phyloP scores from a whole-genome alignment of 2,797 vertebrate species.

The Bothrops alternatus region DNA sequence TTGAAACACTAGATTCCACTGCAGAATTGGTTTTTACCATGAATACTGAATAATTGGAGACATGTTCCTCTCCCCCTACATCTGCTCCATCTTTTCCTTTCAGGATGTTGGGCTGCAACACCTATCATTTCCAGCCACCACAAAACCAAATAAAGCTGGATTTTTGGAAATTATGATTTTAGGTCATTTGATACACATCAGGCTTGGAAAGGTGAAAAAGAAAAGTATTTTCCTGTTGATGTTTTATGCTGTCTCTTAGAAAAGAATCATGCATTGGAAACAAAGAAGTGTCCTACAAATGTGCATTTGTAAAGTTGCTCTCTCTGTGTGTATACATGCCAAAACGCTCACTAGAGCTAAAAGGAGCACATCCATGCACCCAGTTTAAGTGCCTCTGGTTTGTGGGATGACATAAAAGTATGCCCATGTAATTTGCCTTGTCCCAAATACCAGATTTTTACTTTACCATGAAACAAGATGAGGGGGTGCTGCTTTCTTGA shows the following conservation, averaged over 20 bases:
- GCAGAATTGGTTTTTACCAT: not conserved
- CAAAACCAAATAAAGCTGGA: not conserved
- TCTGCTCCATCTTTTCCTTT: not conserved
- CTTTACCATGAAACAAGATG: not conserved
- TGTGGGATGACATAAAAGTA: not conserved
- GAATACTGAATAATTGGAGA: not conserved
- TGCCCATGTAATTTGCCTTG: not conserved
- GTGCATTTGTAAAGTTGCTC: not conserved
- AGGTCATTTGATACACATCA: not conserved
- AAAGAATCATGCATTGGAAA: not conserved
- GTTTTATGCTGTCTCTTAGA: slow-evolving; percentile 6
- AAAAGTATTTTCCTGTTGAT: slow-evolving; percentile 1
- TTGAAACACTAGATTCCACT: not conserved
- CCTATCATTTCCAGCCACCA: not conserved
- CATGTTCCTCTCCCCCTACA: not conserved
- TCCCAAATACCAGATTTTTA: not conserved
- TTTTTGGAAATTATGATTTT: not conserved
- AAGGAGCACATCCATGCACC: not conserved
- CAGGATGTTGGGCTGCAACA: not conserved
- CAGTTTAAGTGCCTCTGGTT: not conserved
- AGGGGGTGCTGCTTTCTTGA: not conserved
- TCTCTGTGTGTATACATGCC: not conserved
- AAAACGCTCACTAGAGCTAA: not conserved
- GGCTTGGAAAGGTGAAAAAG: not conserved
- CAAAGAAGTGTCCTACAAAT: not conserved